A percentile compares a stretch with the other conserved stretches of the same genome.
Conservation (phyloP, 1,140 invertebrate species). For the Alviniconcha marisindica region DNA sequence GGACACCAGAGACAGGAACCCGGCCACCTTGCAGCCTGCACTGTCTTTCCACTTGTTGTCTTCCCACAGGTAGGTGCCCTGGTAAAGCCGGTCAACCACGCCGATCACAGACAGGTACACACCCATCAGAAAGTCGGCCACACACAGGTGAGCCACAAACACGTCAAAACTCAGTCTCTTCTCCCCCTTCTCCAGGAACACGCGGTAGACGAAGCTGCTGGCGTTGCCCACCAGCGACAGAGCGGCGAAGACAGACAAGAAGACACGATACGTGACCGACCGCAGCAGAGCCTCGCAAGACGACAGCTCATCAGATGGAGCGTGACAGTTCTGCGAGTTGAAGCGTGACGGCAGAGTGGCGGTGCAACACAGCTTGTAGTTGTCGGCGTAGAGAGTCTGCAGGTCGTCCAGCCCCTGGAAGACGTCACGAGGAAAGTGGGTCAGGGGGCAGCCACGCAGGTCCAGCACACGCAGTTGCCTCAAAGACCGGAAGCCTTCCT, state of each 20-base stretch:
- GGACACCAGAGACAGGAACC: slow-evolving; percentile 60
- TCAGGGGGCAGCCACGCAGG: slow-evolving; percentile 40
- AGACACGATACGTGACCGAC: slow-evolving; percentile 48
- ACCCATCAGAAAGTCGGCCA: slow-evolving; percentile 70
- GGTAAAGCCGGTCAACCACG: slow-evolving; percentile 33
- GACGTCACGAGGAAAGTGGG: slow-evolving; percentile 30
- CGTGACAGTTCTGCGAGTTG: slow-evolving; percentile 46
- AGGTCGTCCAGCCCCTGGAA: slow-evolving; percentile 46
- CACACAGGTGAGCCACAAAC: slow-evolving; percentile 63
- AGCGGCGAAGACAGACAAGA: slow-evolving; percentile 58
- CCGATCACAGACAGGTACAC: slow-evolving; percentile 69
- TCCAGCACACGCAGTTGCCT: slow-evolving; percentile 29
- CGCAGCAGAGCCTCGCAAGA: slow-evolving; percentile 56
- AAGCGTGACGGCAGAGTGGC: slow-evolving; percentile 33
- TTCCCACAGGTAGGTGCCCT: slow-evolving; percentile 58
- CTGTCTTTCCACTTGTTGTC: slow-evolving; percentile 59
- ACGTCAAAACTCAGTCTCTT: slow-evolving; percentile 49
- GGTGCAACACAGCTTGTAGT: slow-evolving; percentile 59
- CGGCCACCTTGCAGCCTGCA: slow-evolving; percentile 59
- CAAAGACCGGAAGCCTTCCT: slow-evolving; percentile 25
- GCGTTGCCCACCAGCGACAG: slow-evolving; percentile 53
- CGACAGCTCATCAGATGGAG: slow-evolving; percentile 52
- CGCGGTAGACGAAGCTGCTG: slow-evolving; percentile 50
- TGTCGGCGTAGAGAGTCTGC: slow-evolving; percentile 36
- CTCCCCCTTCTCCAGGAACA: slow-evolving; percentile 29